phyloP scores from a whole-genome alignment of 2,797 vertebrate genomes.

The Spheniscus humboldti region DNA sequence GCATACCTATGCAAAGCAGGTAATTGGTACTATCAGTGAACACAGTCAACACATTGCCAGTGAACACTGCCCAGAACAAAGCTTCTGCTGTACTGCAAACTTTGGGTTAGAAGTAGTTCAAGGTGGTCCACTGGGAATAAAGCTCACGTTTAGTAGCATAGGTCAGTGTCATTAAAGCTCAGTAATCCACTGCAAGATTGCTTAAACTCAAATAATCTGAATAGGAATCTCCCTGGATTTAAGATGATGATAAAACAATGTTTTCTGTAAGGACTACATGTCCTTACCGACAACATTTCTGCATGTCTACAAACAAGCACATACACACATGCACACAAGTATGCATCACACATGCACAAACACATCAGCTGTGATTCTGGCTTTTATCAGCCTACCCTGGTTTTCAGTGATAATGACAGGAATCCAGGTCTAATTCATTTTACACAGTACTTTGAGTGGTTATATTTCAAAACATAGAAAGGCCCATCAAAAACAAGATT shows the following conservation, averaged over 20 bases:
- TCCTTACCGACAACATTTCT: not conserved
- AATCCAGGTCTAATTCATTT: not conserved
- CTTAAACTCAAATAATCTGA: not conserved
- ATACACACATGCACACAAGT: not conserved
- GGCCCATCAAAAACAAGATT: not conserved
- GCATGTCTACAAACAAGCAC: not conserved
- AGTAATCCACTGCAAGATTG: not conserved
- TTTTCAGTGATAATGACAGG: not conserved
- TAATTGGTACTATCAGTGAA: not conserved
- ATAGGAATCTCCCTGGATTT: not conserved
- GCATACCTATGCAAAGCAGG: not conserved
- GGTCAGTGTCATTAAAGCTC: not conserved
- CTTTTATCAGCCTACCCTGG: not conserved
- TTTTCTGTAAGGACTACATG: not conserved
- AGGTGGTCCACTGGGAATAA: not conserved
- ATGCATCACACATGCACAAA: not conserved
- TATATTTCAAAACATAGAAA: not conserved
- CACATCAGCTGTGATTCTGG: not conserved
- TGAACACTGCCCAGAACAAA: not conserved
- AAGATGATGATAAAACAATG: not conserved
- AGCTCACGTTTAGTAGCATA: not conserved
- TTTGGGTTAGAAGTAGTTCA: conserved; percentile 8
- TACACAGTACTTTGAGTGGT: not conserved
- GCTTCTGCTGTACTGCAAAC: not conserved
- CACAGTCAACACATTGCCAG: not conserved